Base-by-base conservation (phyloP, 2,888 invertebrate genomes). In the Ichneumoninae sp. region DNA sequence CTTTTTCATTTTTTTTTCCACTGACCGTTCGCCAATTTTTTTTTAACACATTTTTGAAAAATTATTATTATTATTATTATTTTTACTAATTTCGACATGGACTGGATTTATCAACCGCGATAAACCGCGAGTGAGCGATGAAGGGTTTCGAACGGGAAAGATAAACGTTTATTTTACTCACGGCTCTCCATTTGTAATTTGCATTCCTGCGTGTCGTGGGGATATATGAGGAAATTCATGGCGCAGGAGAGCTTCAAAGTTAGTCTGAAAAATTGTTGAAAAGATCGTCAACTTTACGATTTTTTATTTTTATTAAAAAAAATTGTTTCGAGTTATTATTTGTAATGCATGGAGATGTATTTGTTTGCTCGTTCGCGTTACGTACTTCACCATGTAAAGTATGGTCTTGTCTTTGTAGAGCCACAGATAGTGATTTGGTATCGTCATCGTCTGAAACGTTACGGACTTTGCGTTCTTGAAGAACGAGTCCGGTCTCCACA, bases 381-480 rank as follows among this genome's bases (percentile, higher is more conserved):
- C 77, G 93, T 94, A 96, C 96, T 98, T 98, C 91, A 97, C 96
- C 96, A 97, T 97, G 93, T 98, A 98, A 26, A 97, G 94, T 87
- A 97, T 98, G 19, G 96, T 97, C 93, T 97, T 97, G 91, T 97
- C 97, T 93, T 96, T 97, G 93, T 98, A 98, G 81, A 98, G 94
- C 97, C 98, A 98, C 91, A 98, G 96, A 93, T 98, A 98, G 93
- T 98, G 98, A 94, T 98, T 98, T 0, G 98, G 98, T 87, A 98
- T 97, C 57, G 98, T 98, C 98, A 98, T 98, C 0, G 98, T 98
- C 94, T 98, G 98, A 93, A 98, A 98, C 10, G 97, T 98, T 1
- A 98, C 98, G 0, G 97, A 97, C 94, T 98, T 98, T 70, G 98
- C 98, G 93, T 98, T 98, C 94, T 98, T 98, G 94, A 98, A 98